Evolutionary conservation across 2,797 vertebrate genomes (phyloP), one percentile per base, ranked within the genome.

Genomic region (Parambassis ranga): DNA sequence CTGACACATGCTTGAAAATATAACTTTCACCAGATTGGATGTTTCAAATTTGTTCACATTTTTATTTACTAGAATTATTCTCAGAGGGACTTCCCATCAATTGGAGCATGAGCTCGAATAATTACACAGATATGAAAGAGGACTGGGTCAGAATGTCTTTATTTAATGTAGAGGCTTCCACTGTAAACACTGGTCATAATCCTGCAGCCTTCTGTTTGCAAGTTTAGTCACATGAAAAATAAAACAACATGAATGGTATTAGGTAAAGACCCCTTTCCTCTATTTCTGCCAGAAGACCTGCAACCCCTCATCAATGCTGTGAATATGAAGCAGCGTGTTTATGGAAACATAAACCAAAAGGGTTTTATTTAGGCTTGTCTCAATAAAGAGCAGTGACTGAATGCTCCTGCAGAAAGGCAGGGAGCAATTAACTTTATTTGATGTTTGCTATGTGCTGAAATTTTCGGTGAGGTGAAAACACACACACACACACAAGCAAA

Each of bases 271-370:
- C 7, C 14, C 4, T 1, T 32, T 5, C 5, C 10, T 10, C 2
- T 35, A 24, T 72, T 63, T 50, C 27, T 63, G 1, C 16, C 61
- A 1, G 42, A 18, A 0, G n/a, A 58, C 14, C 48, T 23, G 53
- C 30, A 22, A 27, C 20, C 44, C 15, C 10, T n/a, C n/a, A n/a
- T 22, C 28, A 52, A 31, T 61, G 22, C 10, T 22, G 27, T 10
- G 33, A 10, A 27, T 8, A 42, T 58, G 56, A 66, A 62, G 18
- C 42, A 74, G 24, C 49, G 65, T 36, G 18, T 35, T 18, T 43
- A 51, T 24, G 28, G 13, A 1, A 35, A 37, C 10, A 15, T 15
- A 44, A 61, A 41, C 9, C 11, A 19, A 28, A 37, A 67, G 36
- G 33, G n/a, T 48, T 33, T 44, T 14, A n/a, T n/a, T n/a, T n/a